These are phyloP conservation scores for Megatriorchis doriae DNA, from an alignment of 2,113 vertebrate genomes.

Conservation along the genomic window DNA sequence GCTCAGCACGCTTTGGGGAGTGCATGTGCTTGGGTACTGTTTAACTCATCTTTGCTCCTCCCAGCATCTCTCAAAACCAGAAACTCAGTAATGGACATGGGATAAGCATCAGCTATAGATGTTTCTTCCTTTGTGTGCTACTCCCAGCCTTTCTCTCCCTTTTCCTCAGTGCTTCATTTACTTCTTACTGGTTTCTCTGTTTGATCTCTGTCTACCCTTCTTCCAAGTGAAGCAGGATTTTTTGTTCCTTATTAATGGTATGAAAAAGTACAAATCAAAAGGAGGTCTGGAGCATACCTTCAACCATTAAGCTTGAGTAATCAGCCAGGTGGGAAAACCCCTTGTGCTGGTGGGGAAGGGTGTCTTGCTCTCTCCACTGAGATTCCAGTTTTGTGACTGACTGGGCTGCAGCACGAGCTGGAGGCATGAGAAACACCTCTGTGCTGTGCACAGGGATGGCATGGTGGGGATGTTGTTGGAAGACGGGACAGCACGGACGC, in stretches of 20 bases:
- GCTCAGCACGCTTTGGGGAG: neutral
- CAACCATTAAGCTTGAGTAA: neutral
- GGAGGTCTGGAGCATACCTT: neutral
- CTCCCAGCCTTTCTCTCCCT: neutral
- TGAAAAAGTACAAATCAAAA: neutral
- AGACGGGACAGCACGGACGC: neutral
- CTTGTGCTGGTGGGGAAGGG: neutral
- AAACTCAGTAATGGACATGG: neutral
- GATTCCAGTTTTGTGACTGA: conserved; percentile 21
- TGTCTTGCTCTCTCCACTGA: neutral
- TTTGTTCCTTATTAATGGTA: neutral
- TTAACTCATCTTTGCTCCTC: neutral
- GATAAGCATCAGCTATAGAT: neutral
- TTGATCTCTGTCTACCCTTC: neutral
- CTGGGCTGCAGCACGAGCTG: neutral
- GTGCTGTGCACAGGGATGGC: neutral
- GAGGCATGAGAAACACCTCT: neutral
- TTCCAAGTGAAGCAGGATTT: neutral
- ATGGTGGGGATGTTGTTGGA: neutral
- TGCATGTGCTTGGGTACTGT: neutral
- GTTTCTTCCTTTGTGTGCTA: neutral
- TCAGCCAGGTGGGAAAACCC: neutral
- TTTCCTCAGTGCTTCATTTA: neutral
- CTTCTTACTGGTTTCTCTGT: neutral
- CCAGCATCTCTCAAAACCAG: neutral